phyloP scores from a whole-genome alignment of 2,113 vertebrate species.

The Menidia beryllina region DNA sequence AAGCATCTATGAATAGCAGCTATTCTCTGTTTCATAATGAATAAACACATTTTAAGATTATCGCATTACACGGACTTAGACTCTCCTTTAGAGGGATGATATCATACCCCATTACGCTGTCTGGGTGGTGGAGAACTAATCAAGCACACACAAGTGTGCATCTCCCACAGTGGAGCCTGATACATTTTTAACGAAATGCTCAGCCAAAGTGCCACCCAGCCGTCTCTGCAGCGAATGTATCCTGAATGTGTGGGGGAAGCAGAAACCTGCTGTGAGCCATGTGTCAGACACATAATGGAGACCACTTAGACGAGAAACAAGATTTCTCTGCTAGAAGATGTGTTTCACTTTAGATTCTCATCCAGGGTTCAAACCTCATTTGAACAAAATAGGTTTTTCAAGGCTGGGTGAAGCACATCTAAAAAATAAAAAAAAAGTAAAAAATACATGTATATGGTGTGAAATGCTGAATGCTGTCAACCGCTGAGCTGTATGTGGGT shows the following conservation, averaged over 20 bases:
- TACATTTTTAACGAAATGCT: slow-evolving; percentile 75
- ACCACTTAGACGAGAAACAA: slow-evolving; percentile 25
- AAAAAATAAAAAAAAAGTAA: no score
- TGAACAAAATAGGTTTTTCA: neutral
- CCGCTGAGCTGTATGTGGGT: slow-evolving; percentile 17
- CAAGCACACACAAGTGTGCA: slow-evolving; percentile 62
- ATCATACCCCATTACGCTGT: slow-evolving; percentile 55
- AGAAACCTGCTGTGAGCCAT: slow-evolving; percentile 64
- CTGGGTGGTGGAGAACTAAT: slow-evolving; percentile 66
- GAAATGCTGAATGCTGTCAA: neutral
- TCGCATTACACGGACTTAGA: neutral
- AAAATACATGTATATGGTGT: neutral
- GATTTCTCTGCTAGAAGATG: neutral
- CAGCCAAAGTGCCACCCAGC: slow-evolving; percentile 53
- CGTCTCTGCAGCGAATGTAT: slow-evolving; percentile 60
- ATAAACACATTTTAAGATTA: slow-evolving; percentile 6
- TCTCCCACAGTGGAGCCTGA: slow-evolving; percentile 59
- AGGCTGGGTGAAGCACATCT: neutral
- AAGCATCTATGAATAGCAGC: neutral
- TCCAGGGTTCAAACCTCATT: neutral
- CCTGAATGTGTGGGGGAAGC: slow-evolving; percentile 49
- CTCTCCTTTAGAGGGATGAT: slow-evolving; percentile 35
- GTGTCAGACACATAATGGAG: slow-evolving; percentile 49
- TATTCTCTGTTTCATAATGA: neutral
- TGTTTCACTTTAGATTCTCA: neutral